Evolutionary conservation across 2,113 vertebrate genomes (phyloP), one percentile per base, ranked within the genome.

Genomic region (Anarhynchus alexandrinus): DNA sequence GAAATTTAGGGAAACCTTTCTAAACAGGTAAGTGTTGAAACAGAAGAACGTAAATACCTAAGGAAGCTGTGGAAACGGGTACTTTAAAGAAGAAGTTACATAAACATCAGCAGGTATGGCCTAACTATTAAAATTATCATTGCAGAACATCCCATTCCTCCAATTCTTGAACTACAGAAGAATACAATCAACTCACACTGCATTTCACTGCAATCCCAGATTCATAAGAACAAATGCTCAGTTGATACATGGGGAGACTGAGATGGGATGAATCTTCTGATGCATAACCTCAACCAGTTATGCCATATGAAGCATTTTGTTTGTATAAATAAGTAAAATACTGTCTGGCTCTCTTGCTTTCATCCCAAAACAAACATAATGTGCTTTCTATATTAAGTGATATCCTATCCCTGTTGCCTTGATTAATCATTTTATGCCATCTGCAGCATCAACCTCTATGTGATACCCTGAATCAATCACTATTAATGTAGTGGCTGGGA

Each of bases 391-490:
- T 90, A 94, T 93, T 92, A 97, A 88, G 64, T 55, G 32, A 54
- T 77, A 89, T 43, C n/a, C 19, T 85, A 15, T 80, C 64, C 83
- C 61, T 58, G 16, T 10, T 92, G 66, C 70, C 40, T 81, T 91
- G 86, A 96, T 95, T 95, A 96, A 94, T 91, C 74, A 93, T 92
- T 73, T 91, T 61, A 76, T 71, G 57, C 69, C 91, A 95, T 85
- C 94, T 96, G 88, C 72, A 94, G 64, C 18, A 91, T 57, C 65
- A 90, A 38, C 61, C 77, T 79, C 49, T 49, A 6, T 51, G 71
- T 18, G 55, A 94, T 65, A 82, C 36, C 42, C 65, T 70, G 76
- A 91, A 90, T 88, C 64, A 96, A 71, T 78, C 12, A 81, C 67
- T 94, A 83, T 89, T 97, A 76, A 95, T 52, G 49, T 62, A 72